Base-by-base conservation (phyloP, 2,888 invertebrate species). In the Plusia festucae region DNA sequence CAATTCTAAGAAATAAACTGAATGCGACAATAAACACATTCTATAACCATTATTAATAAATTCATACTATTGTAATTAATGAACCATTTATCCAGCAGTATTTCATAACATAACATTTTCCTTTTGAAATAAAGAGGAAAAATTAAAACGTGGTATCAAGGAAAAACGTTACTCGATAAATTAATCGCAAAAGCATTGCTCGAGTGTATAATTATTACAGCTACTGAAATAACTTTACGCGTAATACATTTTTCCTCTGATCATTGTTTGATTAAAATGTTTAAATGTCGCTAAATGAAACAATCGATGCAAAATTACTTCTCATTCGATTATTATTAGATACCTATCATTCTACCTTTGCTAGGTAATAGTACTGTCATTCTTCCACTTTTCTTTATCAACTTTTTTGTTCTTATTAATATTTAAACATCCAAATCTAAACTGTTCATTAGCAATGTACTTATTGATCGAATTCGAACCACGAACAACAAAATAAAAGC, bases 91-190 rank as follows among this genome's bases (percentile, higher is more conserved):
- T 8, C 34, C n/a, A 40, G 24, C 16, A 53, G 40, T 8, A 8
- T 18, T 53, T 46, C 40, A 13, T 34, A 57, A 53, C 20, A 52
- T 15, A 16, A 60, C 22, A 46, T 46, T 9, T 22, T 53, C 53
- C 44, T 46, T 51, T 54, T 18, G 0, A 22, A 68, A 24, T 30
- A 5, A 49, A 57, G 20, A 54, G 57, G 32, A 57, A 62, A 62
- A 49, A 34, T 52, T 56, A 20, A 52, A 46, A 52, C 32, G 53
- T 18, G 20, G 15, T 40, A 27, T 16, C 24, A 6, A 58, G 13
- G 53, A 53, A n/a, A 16, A 57, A 49, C 15, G 55, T 16, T 7
- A 20, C 46, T 34, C 58, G 58, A 58, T 58, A 58, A 58, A 22
- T 22, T n/a, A 34, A 57, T 57, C 22, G 8, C 11, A 9, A 15